Base-by-base conservation (phyloP, 1,140 invertebrate species). In the Halesus radiatus region DNA sequence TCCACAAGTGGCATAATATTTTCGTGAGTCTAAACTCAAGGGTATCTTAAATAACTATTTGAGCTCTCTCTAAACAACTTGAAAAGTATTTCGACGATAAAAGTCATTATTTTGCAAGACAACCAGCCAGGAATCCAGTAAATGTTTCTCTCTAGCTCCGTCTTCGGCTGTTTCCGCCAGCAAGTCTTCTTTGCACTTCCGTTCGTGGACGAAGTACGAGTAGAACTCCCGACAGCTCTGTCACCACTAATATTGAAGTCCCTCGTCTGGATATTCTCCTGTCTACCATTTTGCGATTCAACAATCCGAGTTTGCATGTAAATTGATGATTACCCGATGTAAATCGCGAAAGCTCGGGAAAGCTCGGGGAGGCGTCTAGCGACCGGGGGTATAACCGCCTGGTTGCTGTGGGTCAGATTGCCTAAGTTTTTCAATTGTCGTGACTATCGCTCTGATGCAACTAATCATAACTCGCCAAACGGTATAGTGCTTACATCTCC, bases 261-360 rank as follows among this genome's bases (percentile, higher is more conserved):
- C 5, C 10, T 54, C 52, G 8, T 54, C 70, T n/a, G 74, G 75
- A 79, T 74, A 60, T 83, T 56, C 80, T 78, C 74, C 80, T 76
- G 70, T 83, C 76, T 80, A 80, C 79, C 81, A 83, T 78, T 84
- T 85, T 84, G 79, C 84, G 81, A 84, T 84, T 83, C 82, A 75
- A 82, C 81, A 83, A 83, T 79, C 83, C 84, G 80, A 84, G 84
- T 86, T 86, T 86, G 85, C 85, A 86, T 86, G 84, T 84, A 86
- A 86, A 86, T 86, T 84, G 85, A 85, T 85, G 84, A 86, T 86
- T 86, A 86, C 81, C 82, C 76, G 80, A 81, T 83, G 84, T 84
- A 83, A 83, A 83, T 83, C 79, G 81, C 70, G 75, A 23, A 37
- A n/a, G 76, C 81, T 78, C 81, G 75, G 75, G 45, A 37, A 37